Conservation (phyloP, 1,140 invertebrate genomes). For the Pseudomyrmex sp. region DNA sequence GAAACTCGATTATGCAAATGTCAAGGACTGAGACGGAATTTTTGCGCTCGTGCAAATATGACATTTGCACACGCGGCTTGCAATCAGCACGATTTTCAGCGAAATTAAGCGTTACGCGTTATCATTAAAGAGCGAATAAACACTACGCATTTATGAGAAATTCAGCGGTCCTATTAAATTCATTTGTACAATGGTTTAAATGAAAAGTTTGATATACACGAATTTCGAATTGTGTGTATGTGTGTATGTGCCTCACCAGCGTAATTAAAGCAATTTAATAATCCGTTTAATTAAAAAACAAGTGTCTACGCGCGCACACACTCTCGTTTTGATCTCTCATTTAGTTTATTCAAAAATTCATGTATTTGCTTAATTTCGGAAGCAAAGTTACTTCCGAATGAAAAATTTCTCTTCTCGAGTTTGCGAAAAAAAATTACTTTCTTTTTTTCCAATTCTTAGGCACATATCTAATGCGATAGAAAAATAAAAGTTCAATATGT, state of each 20-base stretch:
- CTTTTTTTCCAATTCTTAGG: not conserved
- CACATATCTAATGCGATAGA: not conserved
- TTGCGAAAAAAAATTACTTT: too few species aligned
- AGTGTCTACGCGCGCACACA: too few species aligned
- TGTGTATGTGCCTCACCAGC: not conserved
- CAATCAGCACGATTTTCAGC: constrained; percentile 61
- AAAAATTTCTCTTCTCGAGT: too few species aligned
- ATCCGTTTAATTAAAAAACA: not conserved
- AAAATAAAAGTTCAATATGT: too few species aligned
- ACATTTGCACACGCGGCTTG: constrained; percentile 42
- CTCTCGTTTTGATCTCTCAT: too few species aligned
- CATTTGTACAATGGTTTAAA: not conserved
- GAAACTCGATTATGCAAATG: constrained; percentile 64
- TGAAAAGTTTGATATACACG: not conserved
- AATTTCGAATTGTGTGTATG: not conserved
- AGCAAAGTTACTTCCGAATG: too few species aligned
- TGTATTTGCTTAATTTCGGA: too few species aligned
- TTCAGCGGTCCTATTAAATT: constrained; percentile 42
- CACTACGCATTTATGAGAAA: constrained; percentile 32
- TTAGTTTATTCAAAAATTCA: too few species aligned
- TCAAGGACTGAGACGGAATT: constrained; percentile 58
- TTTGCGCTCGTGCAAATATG: constrained; percentile 51
- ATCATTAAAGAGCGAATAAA: constrained; percentile 35
- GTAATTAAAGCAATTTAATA: constrained; percentile 13
- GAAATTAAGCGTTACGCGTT: constrained; percentile 26